Evolutionary conservation across 2,797 vertebrate genomes (phyloP).

Genomic region (Eidolon dupreanum): DNA sequence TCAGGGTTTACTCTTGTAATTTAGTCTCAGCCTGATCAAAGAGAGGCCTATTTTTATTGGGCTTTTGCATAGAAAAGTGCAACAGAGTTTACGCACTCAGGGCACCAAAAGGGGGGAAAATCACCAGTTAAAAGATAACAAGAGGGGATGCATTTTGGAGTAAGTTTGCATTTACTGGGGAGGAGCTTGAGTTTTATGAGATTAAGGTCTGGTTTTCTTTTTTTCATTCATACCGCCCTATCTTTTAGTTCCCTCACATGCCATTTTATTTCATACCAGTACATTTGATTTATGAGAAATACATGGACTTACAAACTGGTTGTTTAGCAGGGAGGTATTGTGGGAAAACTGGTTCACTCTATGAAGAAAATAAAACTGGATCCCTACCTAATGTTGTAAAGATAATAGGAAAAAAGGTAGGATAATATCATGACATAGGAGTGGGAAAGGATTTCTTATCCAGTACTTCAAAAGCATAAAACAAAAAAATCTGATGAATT

Average conservation of each 20-base stretch:
- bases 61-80: neutral
- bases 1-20: neutral
- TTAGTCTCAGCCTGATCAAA: neutral
- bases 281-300: neutral
- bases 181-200: neutral
- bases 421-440: neutral
- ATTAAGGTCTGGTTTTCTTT: neutral
- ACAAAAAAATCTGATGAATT: neutral
- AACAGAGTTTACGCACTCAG: neutral
- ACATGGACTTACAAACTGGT: neutral
- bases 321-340: neutral
- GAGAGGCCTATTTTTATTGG: neutral
- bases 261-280: neutral
- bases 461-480: neutral
- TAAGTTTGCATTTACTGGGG: neutral
- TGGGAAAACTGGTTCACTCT: neutral
- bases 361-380: neutral
- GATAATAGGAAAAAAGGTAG: neutral
- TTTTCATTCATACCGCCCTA: neutral
- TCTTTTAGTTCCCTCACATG: neutral
- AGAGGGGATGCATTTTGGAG: neutral
- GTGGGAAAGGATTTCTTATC: neutral
- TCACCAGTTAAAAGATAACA: neutral
- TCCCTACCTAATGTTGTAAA: neutral
- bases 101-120: too few relatives aligned